Conservation (phyloP, 64 coral and sea anemone species). For the Montipora capricornis region DNA sequence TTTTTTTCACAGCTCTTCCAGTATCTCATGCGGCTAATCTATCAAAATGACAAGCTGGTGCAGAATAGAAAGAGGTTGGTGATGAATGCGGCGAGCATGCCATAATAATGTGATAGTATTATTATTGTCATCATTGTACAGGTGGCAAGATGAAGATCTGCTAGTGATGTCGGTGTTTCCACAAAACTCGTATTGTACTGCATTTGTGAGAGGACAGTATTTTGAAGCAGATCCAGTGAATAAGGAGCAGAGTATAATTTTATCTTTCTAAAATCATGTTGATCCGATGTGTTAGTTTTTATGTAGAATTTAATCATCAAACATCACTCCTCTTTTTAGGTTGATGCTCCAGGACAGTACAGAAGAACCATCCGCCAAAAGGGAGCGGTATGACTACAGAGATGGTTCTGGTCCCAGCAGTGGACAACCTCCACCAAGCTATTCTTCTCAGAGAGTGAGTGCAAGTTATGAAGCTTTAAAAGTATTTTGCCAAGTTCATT, state of each 20-base stretch:
- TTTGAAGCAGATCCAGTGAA: too few species aligned
- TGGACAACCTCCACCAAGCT: constrained; percentile 67
- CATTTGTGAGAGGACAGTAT: too few species aligned
- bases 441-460: constrained; percentile 63
- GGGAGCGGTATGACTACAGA: constrained; percentile 74
- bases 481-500: neutral
- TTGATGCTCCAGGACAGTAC: constrained; percentile 89
- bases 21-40: constrained; percentile 91
- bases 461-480: neutral
- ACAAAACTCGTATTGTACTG: too few species aligned
- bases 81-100: too few species aligned
- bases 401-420: constrained; percentile 47
- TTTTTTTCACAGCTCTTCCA: constrained; percentile 77
- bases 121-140: neutral
- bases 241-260: too few species aligned
- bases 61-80: constrained; percentile 75
- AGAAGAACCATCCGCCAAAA: constrained; percentile 82
- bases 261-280: too few species aligned
- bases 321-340: neutral
- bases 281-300: neutral
- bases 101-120: neutral
- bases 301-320: neutral
- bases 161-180: too few species aligned
- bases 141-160: too few species aligned
- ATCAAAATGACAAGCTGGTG: constrained; percentile 85